phyloP scores from a whole-genome alignment of 2,113 vertebrate genomes.

The Oenanthe oenanthe region DNA sequence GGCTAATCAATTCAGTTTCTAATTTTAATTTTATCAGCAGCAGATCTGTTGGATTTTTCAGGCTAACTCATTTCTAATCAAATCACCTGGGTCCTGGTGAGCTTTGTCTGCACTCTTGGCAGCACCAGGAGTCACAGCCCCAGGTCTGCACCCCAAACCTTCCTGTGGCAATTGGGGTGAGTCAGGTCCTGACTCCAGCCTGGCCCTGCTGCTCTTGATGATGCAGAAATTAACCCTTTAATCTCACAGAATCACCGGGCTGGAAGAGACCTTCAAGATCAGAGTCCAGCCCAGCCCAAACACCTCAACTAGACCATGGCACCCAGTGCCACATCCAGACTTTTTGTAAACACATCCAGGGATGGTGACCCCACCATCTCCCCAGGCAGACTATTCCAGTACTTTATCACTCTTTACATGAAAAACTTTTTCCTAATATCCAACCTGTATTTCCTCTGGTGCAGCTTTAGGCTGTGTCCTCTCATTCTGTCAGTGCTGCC shows the following conservation, averaged over 20 bases:
- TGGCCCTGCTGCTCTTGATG: not conserved
- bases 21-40: conserved; percentile 66
- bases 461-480: fast-evolving
- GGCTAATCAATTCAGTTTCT: conserved; percentile 62
- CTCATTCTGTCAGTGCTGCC: not conserved
- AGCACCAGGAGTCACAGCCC: not conserved
- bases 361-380: not conserved
- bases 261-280: not conserved
- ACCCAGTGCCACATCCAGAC: not conserved
- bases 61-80: conserved; percentile 58
- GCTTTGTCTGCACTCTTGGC: not conserved
- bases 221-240: not conserved
- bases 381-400: fast-evolving
- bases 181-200: too few relatives aligned
- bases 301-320: not conserved
- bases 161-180: fast-evolving
- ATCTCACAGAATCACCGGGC: fast-evolving
- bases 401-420: fast-evolving
- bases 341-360: not conserved
- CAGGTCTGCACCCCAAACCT: not conserved
- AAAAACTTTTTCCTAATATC: not conserved
- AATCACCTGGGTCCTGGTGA: conserved; percentile 6
- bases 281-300: not conserved
- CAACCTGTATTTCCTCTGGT: fast-evolving
- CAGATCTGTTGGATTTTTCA: conserved; percentile 53